Conservation (phyloP, 1,140 invertebrate genomes). For the Hylaeus anthracinus region DNA sequence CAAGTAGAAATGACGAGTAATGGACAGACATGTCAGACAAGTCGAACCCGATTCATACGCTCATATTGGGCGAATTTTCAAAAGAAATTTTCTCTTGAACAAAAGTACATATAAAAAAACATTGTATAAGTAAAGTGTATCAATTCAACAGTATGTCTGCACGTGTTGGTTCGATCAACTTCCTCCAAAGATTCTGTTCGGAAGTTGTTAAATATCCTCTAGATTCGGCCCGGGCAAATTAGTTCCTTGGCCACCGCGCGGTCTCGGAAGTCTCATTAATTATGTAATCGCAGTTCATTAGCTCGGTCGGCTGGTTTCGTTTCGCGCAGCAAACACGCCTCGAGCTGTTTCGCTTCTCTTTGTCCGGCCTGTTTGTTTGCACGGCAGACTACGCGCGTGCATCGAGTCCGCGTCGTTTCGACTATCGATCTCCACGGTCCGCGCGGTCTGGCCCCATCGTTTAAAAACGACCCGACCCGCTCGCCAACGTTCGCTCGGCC, state of each 20-base stretch:
- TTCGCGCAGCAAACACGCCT: slow-evolving; percentile 13
- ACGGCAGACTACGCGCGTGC: background rate
- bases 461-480: background rate
- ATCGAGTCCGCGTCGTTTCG: background rate
- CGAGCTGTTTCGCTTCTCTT: background rate
- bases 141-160: too few relatives aligned
- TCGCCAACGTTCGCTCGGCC: background rate
- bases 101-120: too few relatives aligned
- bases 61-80: too few relatives aligned
- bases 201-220: too few relatives aligned
- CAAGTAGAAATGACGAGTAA: too few relatives aligned
- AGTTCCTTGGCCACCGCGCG: background rate
- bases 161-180: background rate
- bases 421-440: background rate
- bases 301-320: slow-evolving; percentile 23
- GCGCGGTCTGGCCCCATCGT: background rate
- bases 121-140: too few relatives aligned
- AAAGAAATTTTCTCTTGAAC: too few relatives aligned
- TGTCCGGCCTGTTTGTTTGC: slow-evolving; percentile 1
- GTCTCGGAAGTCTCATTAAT: slow-evolving; percentile 11
- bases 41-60: too few relatives aligned
- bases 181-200: background rate
- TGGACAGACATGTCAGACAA: too few relatives aligned
- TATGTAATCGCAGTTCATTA: slow-evolving; percentile 36
- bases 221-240: background rate